Evolutionary conservation across 2,888 invertebrate genomes (phyloP), one percentile per base, ranked within the genome.

Genomic region (Mellilla xanthometata): DNA sequence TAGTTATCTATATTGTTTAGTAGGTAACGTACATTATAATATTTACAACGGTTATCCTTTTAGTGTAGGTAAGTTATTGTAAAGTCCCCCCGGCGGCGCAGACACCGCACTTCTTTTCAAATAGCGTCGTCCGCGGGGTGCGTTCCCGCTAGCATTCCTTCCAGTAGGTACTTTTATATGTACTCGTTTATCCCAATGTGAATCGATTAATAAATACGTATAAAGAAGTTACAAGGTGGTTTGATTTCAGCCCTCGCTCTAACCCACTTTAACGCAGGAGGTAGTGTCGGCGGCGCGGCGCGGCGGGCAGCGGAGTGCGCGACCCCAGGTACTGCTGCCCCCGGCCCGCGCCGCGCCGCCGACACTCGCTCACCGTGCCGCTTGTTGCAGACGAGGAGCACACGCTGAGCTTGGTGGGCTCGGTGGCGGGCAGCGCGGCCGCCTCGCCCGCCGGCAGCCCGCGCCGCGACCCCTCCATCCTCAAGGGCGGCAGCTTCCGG

Each of bases 361-460:
- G 6, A 23, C 5, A 2, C 5, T 23, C 23, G 23, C n/a, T n/a
- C 8, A 23, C 23, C 3, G 4, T 23, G n/a, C 23, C 3, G 6
- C n/a, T 7, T 58, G 51, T 81, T 83, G 58, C 83, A 83, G 90
- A 80, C 71, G 89, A 87, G 73, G 85, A 80, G 71, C 68, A 68
- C 59, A 66, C 72, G 53, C 68, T 78, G 65, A 76, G 58, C 56
- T 45, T 62, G 62, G 35, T 56, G 60, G 22, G 31, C 36, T 36
- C 36, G 3, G 36, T 36, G 51, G 36, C 49, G 29, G 60, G 68
- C 60, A 60, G 67, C 63, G 68, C 64, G 58, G 39, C 60, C 65
- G 57, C 55, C 41, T 60, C 71, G 45, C 72, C 76, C 46, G 62
- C 59, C 51, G 72, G 60, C 62, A 65, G 70, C 44, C 76, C 76